phyloP scores from a whole-genome alignment of 2,113 vertebrate species.

The Pogonocichla stellata region DNA sequence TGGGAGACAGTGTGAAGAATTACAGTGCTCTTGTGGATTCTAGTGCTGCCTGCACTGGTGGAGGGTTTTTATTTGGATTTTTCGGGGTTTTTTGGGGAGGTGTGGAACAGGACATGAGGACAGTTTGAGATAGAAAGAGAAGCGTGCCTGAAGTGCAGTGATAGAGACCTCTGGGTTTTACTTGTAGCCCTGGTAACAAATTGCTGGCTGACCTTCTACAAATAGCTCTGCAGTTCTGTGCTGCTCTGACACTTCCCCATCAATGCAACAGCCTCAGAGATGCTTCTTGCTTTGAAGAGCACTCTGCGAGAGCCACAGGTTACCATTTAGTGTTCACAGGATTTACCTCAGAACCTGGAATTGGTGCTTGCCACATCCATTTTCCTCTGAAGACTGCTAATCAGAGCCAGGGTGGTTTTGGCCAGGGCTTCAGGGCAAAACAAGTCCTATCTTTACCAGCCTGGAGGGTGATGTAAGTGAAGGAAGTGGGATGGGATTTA shows the following conservation, averaged over 20 bases:
- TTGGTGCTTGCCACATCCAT: neutral
- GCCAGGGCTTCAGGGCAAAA: neutral
- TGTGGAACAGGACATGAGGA: rapidly evolving
- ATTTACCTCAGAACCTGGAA: neutral
- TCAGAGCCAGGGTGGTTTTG: neutral
- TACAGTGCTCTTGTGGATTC: neutral
- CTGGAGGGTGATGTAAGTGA: neutral
- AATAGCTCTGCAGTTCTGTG: neutral
- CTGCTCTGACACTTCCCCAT: neutral
- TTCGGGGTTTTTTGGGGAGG: rapidly evolving
- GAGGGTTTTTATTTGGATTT: neutral
- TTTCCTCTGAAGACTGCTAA: neutral
- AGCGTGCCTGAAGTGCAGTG: neutral
- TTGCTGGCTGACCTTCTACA: neutral
- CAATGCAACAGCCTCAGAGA: neutral
- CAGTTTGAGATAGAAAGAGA: neutral
- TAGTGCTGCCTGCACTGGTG: neutral
- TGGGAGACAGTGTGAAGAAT: neutral
- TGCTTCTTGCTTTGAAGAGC: neutral
- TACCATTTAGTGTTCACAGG: neutral
- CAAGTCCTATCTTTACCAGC: neutral
- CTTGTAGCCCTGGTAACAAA: neutral
- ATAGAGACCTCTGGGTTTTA: neutral
- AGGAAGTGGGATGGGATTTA: neutral
- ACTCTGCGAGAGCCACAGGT: neutral